Evolutionary conservation across 2,797 vertebrate genomes (phyloP).

Genomic region (Buphagus erythrorhynchus): DNA sequence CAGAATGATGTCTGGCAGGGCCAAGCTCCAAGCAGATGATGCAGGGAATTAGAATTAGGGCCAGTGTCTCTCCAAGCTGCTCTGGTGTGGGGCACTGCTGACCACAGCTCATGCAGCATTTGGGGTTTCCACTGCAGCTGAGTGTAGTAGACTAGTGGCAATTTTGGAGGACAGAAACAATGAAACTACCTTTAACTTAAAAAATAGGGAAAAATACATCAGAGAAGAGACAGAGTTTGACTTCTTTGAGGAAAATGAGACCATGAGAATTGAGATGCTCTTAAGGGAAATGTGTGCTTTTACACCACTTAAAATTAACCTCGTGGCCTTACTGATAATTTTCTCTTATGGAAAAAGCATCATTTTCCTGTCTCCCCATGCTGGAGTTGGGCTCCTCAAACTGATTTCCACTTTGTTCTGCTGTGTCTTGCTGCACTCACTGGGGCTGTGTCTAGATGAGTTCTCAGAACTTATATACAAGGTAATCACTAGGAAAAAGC

Average conservation of each 20-base stretch:
- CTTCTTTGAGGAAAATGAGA: background rate
- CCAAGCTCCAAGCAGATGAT: background rate
- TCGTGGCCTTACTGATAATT: background rate
- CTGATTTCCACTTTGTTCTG: background rate
- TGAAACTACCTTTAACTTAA: background rate
- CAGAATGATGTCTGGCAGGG: background rate
- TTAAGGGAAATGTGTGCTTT: background rate
- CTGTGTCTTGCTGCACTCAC: background rate
- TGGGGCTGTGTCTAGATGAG: background rate
- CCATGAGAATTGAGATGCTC: background rate
- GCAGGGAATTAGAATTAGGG: background rate
- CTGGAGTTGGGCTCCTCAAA: background rate
- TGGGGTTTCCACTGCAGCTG: background rate
- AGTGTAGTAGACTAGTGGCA: background rate
- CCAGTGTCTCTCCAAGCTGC: background rate
- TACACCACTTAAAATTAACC: background rate
- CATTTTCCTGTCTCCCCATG: fast-evolving
- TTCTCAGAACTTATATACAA: background rate
- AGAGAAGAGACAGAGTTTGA: background rate
- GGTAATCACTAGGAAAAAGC: background rate
- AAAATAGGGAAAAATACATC: background rate
- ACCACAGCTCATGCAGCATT: background rate
- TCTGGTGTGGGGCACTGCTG: background rate
- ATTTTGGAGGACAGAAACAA: background rate
- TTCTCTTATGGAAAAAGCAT: background rate